Evolutionary conservation across 2,113 vertebrate genomes (phyloP).

Genomic region (Aptenodytes patagonicus): DNA sequence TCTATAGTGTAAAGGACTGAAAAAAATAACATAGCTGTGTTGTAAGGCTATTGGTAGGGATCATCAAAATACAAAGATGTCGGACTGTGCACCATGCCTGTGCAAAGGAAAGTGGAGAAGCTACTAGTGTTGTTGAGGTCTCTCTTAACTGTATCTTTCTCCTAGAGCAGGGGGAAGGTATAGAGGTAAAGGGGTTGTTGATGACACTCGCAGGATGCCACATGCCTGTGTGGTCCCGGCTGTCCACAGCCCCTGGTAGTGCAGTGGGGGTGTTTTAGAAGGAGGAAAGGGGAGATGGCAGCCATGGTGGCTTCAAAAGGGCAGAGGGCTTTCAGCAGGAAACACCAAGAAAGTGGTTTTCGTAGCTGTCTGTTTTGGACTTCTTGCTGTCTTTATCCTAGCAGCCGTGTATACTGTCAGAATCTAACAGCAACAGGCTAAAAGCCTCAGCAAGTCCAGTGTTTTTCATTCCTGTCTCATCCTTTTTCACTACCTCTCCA

Average conservation of each 20-base stretch:
- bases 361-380: neutral
- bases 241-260: neutral
- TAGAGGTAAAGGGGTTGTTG: neutral
- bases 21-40: neutral
- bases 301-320: neutral
- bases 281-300: neutral
- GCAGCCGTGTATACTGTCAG: neutral
- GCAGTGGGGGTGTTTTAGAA: neutral
- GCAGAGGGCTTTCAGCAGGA: neutral
- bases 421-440: neutral
- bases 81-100: neutral
- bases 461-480: neutral
- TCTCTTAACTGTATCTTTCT: neutral
- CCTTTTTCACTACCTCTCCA: neutral
- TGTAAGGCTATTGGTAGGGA: neutral
- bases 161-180: neutral
- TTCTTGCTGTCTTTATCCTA: neutral
- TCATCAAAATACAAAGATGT: neutral
- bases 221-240: neutral
- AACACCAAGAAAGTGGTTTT: accelerated
- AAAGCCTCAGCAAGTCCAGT: neutral
- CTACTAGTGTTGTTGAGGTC: neutral
- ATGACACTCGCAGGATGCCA: neutral
- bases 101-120: neutral
- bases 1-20: neutral